Evolutionary conservation across 2,113 vertebrate genomes (phyloP).

Genomic region (Hippocampus barbouri): DNA sequence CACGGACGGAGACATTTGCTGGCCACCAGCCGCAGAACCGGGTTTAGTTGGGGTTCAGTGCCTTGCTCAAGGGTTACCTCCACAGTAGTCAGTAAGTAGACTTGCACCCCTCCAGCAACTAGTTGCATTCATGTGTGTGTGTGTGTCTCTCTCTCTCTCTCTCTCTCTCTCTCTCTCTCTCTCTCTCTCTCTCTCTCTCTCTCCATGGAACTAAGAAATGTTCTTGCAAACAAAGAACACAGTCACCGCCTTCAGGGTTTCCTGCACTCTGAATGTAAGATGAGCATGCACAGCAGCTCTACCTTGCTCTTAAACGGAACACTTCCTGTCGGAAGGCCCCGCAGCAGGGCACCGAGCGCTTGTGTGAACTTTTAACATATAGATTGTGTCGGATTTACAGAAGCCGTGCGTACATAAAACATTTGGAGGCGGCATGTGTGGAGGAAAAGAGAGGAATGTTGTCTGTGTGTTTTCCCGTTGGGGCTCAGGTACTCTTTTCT

Average conservation of each 20-base stretch:
- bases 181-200: no score
- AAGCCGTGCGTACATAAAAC: not conserved
- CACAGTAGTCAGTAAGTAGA: not conserved
- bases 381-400: not conserved
- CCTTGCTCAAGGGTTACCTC: not conserved
- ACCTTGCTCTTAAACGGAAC: constrained; percentile 9
- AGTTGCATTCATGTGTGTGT: not conserved
- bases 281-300: constrained; percentile 18
- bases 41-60: not conserved
- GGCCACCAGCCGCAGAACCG: not conserved
- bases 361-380: not conserved
- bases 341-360: not conserved
- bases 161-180: no score
- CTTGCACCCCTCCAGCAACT: not conserved
- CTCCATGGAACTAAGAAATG: constrained; percentile 11
- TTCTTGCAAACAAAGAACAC: constrained; percentile 48
- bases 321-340: not conserved
- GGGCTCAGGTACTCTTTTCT: constrained; percentile 33
- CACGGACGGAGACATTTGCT: not conserved
- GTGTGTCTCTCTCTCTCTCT: not conserved
- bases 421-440: not conserved
- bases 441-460: not conserved
- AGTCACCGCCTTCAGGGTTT: constrained; percentile 37
- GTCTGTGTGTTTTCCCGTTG: not conserved
- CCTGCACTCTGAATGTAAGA: constrained; percentile 42